Percentiles rank a stretch among this genome's conserved stretches.
Evolutionary conservation across 2,113 vertebrate genomes (phyloP).

Genomic region (Sardina pilchardus): DNA sequence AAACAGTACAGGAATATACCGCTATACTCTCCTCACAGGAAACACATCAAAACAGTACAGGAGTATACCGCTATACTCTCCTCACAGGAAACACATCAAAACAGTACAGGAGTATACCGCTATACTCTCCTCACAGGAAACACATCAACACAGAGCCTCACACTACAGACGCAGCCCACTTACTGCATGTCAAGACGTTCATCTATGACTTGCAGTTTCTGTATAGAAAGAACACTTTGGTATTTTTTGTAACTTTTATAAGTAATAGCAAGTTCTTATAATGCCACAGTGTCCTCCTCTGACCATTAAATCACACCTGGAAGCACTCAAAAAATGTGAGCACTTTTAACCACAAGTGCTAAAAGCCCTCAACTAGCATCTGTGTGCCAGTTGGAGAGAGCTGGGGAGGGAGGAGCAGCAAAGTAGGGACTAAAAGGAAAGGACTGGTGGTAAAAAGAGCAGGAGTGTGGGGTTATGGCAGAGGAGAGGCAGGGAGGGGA

Average conservation of each 20-base stretch:
- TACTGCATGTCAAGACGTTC: too few relatives aligned
- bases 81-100: constrained; percentile 59
- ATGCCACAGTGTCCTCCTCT: neutral
- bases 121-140: too few relatives aligned
- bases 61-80: neutral
- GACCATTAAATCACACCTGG: neutral
- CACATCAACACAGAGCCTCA: too few relatives aligned
- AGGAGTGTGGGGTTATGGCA: neutral
- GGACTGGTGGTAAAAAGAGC: neutral
- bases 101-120: too few relatives aligned
- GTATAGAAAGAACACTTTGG: too few relatives aligned
- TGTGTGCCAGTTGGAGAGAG: neutral
- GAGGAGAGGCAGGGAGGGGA: too few relatives aligned
- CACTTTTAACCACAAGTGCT: neutral
- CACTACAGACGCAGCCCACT: too few relatives aligned
- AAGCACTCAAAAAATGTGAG: neutral
- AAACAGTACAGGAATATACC: too few relatives aligned
- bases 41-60: too few relatives aligned
- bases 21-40: neutral
- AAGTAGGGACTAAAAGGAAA: neutral
- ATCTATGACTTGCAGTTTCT: too few relatives aligned
- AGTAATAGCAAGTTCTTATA: neutral
- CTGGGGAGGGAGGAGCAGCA: neutral
- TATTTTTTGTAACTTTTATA: neutral
- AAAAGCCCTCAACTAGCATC: neutral